Percentiles rank a stretch among this genome's conserved stretches.
phyloP scores from a whole-genome alignment of 2,113 vertebrate species.

The Ctenomys sociabilis region DNA sequence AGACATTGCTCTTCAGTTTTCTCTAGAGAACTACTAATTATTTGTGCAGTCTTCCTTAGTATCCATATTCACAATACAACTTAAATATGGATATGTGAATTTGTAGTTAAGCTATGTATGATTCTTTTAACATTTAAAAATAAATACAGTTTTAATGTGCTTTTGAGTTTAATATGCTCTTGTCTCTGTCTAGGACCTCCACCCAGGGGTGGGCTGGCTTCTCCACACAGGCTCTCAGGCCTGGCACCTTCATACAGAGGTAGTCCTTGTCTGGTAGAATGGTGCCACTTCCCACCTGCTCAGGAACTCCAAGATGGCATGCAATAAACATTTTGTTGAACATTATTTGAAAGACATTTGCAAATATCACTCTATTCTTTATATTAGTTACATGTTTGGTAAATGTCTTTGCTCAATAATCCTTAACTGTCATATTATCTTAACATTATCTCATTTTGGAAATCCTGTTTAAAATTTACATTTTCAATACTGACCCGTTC shows the following conservation, averaged over 20 bases:
- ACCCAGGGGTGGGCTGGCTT: background rate
- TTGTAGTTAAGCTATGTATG: background rate
- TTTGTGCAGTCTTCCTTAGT: background rate
- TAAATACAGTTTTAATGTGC: background rate
- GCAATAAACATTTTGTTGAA: constrained; percentile 23
- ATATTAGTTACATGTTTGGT: background rate
- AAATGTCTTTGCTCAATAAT: constrained; percentile 29
- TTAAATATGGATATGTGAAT: background rate
- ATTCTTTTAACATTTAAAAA: constrained; percentile 6
- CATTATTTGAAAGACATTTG: background rate
- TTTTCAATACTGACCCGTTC: constrained; percentile 18
- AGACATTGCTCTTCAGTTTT: background rate
- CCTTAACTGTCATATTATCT: background rate
- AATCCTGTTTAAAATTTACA: constrained; percentile 33
- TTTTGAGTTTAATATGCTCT: background rate
- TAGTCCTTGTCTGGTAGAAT: too few species aligned
- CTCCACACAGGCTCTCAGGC: background rate
- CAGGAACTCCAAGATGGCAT: background rate
- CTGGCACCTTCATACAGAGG: background rate
- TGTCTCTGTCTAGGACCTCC: background rate
- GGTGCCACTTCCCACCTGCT: background rate
- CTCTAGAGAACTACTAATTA: background rate
- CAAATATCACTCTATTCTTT: background rate
- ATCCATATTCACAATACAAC: background rate
- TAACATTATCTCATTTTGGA: constrained; percentile 17